Conservation (phyloP, 2,797 vertebrate species). For the Sitta carolinensis region DNA sequence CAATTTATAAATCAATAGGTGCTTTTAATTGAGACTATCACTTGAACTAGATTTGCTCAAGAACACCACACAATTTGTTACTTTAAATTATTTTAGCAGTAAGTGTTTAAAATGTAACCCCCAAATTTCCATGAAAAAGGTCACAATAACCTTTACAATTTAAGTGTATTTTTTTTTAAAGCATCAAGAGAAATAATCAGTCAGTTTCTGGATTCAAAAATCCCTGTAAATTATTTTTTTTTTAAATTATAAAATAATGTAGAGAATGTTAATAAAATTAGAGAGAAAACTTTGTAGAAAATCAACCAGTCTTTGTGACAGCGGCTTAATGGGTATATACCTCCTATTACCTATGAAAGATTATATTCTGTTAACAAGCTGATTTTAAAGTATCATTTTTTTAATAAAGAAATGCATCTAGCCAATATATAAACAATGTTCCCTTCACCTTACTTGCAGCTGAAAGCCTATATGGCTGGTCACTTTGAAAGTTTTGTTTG, state of each 20-base stretch:
- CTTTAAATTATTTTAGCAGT: background rate
- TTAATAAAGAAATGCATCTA: background rate
- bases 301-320: background rate
- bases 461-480: slow-evolving; percentile 12
- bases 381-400: background rate
- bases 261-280: background rate
- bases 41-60: background rate
- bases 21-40: background rate
- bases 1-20: slow-evolving; percentile 15
- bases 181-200: background rate
- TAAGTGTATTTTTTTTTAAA: background rate
- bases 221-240: background rate
- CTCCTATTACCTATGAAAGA: background rate
- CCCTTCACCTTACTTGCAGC: background rate
- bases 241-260: background rate
- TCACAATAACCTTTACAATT: background rate
- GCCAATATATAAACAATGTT: slow-evolving; percentile 3
- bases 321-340: background rate
- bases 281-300: background rate
- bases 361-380: background rate
- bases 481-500: slow-evolving; percentile 43
- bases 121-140: background rate
- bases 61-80: background rate
- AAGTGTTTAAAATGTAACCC: background rate
- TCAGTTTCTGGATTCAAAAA: background rate